Evolutionary conservation across 2,113 vertebrate genomes (phyloP).

Genomic region (Dolichallabes microphthalmus): DNA sequence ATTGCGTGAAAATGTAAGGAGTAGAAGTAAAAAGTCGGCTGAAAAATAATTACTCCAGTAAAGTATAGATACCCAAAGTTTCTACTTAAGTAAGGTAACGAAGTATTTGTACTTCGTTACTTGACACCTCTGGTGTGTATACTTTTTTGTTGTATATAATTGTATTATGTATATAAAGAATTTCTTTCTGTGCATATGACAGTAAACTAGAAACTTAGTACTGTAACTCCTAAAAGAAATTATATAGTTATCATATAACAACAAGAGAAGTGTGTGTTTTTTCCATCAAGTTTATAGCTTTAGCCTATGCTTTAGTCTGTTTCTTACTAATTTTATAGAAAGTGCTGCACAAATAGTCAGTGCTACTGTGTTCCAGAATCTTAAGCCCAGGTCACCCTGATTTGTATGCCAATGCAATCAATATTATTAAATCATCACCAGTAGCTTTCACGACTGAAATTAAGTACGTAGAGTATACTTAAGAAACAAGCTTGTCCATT

Average conservation of each 20-base stretch:
- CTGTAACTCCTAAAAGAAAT: neutral
- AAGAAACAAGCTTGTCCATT: constrained; percentile 50
- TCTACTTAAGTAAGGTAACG: no score
- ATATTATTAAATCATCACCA: constrained; percentile 56
- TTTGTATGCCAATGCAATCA: constrained; percentile 42
- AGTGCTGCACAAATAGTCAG: constrained; percentile 19
- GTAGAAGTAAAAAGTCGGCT: no score
- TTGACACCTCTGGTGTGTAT: no score
- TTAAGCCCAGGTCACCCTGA: constrained; percentile 41
- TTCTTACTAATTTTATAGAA: constrained; percentile 1
- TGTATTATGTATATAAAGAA: no score
- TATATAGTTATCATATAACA: neutral
- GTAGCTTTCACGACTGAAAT: constrained; percentile 46
- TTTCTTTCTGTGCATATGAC: no score
- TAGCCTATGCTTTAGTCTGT: neutral
- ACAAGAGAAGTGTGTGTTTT: neutral
- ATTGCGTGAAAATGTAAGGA: no score
- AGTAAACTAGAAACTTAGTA: neutral
- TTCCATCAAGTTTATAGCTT: neutral
- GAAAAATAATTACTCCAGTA: no score
- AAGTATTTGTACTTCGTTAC: no score
- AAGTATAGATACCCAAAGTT: no score
- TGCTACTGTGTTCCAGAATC: neutral
- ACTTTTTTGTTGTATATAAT: no score
- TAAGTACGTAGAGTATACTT: constrained; percentile 34